Conservation (phyloP, 2,888 invertebrate genomes). For the Epinotia demarniana region DNA sequence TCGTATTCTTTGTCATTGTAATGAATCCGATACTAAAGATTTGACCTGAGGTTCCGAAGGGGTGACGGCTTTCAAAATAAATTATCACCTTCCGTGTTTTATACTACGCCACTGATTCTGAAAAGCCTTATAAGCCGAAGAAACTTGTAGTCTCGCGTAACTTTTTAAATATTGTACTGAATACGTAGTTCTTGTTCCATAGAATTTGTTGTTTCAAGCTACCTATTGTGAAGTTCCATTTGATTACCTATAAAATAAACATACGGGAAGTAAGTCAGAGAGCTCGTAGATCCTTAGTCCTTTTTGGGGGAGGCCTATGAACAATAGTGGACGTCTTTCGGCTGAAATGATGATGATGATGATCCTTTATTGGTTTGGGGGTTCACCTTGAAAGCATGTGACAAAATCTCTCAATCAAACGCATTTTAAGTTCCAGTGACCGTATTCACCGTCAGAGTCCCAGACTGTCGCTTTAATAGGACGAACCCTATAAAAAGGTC, state of each 20-base stretch:
- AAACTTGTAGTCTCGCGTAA: not conserved
- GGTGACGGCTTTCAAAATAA: conserved; percentile 27
- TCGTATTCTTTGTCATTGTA: conserved; percentile 80
- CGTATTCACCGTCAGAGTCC: too few species aligned
- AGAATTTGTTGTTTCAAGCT: not conserved
- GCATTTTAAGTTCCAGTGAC: too few species aligned
- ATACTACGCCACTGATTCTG: not conserved
- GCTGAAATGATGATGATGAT: too few species aligned
- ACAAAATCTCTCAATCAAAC: too few species aligned
- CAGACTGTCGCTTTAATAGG: too few species aligned
- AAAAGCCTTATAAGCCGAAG: not conserved
- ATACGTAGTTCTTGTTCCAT: not conserved
- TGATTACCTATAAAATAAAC: not conserved
- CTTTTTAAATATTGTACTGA: not conserved
- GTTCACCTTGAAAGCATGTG: too few species aligned
- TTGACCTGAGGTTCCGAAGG: conserved; percentile 36
- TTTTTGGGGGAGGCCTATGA: too few species aligned
- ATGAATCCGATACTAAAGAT: conserved; percentile 60
- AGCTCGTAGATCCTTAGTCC: too few species aligned
- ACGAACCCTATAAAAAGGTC: too few species aligned
- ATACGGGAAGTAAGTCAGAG: too few species aligned
- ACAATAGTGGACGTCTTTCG: too few species aligned
- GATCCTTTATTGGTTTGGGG: too few species aligned
- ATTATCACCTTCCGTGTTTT: conserved; percentile 30
- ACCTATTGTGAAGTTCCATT: not conserved